Percentiles rank a stretch among this genome's conserved stretches.
Evolutionary conservation across 2,888 invertebrate species (phyloP).

Genomic region (Stegana nigrithorax): DNA sequence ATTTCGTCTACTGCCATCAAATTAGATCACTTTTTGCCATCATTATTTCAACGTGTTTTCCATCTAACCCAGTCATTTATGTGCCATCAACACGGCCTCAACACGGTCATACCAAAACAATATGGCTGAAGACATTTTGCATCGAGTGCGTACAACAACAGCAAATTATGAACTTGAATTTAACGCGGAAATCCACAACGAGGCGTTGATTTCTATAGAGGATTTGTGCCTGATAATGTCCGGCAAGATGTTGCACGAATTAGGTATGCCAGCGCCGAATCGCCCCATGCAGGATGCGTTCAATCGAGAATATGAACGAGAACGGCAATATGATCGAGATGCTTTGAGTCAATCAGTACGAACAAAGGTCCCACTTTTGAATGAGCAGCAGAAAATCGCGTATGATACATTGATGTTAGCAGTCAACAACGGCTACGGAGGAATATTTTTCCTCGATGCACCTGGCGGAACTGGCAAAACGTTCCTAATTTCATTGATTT

Average conservation of each 20-base stretch:
- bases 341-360: background rate
- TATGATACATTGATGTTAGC: constrained; percentile 27
- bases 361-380: background rate
- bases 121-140: background rate
- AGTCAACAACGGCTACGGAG: background rate
- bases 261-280: no score
- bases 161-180: background rate
- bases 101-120: background rate
- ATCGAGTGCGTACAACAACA: background rate
- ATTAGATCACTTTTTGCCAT: background rate
- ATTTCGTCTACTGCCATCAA: background rate
- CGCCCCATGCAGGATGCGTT: background rate
- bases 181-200: no score
- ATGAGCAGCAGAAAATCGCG: constrained; percentile 21
- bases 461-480: background rate
- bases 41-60: background rate
- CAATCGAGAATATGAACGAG: background rate
- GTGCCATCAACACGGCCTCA: background rate
- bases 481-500: no score
- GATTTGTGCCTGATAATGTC: background rate
- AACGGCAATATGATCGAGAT: background rate
- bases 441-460: background rate
- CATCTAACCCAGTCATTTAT: background rate
- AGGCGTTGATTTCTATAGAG: no score
- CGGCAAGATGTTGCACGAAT: background rate